phyloP scores from a whole-genome alignment of 2,888 invertebrate genomes.

The Macropis europaea region DNA sequence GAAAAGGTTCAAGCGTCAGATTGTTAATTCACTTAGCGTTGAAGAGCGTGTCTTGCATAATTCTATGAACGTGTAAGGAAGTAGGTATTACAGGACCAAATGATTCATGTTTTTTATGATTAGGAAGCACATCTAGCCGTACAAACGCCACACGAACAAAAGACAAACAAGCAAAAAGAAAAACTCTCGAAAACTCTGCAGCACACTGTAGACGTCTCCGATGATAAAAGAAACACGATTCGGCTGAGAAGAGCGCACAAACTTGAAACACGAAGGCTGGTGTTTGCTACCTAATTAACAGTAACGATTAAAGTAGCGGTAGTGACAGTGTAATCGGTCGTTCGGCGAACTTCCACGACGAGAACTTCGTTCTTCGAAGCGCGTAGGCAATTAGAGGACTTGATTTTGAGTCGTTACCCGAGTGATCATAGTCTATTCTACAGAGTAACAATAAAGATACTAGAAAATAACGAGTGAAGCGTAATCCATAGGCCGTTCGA shows the following conservation, averaged over 20 bases:
- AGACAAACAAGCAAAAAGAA: no score
- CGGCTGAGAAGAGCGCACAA: slow-evolving; percentile 5
- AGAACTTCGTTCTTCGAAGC: not conserved
- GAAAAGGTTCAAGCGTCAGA: slow-evolving; percentile 19
- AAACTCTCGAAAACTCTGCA: no score
- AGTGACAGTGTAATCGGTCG: slow-evolving; percentile 15
- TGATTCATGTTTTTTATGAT: slow-evolving; percentile 20
- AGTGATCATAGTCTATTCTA: slow-evolving; percentile 31
- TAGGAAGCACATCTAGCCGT: slow-evolving; percentile 30
- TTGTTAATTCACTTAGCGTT: slow-evolving; percentile 35
- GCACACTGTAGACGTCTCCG: no score
- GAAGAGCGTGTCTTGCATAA: slow-evolving; percentile 30
- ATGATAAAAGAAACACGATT: no score
- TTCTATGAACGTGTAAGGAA: slow-evolving; percentile 23
- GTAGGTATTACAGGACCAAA: slow-evolving; percentile 47
- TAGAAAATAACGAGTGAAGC: not conserved
- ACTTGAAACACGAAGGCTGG: slow-evolving; percentile 13
- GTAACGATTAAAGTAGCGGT: slow-evolving; percentile 19
- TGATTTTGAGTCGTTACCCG: slow-evolving; percentile 25
- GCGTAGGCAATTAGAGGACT: slow-evolving; percentile 2
- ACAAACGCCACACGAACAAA: not conserved
- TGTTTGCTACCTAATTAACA: slow-evolving; percentile 28
- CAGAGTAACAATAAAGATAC: slow-evolving; percentile 9
- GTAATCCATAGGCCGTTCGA: slow-evolving; percentile 11
- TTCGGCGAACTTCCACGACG: slow-evolving; percentile 1